phyloP scores from a whole-genome alignment of 2,888 invertebrate species.

The Melieria picta region DNA sequence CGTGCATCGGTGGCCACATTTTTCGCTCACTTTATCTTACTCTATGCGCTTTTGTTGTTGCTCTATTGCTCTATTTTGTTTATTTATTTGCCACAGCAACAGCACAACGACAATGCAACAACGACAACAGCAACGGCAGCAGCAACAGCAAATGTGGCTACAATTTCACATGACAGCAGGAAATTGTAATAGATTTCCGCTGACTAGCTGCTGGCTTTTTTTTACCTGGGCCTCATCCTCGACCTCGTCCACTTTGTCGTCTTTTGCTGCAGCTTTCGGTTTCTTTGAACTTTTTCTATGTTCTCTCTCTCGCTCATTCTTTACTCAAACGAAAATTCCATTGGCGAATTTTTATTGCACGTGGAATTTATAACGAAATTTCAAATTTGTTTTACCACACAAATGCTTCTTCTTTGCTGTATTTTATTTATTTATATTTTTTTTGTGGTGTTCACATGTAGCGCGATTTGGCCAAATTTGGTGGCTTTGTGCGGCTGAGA shows the following conservation, averaged over 20 bases:
- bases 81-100: too few relatives aligned
- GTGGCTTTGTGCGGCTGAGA: too few relatives aligned
- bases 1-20: not conserved
- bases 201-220: not conserved
- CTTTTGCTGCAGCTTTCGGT: not conserved
- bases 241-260: not conserved
- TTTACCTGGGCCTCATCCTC: not conserved
- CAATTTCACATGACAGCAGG: not conserved
- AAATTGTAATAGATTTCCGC: constrained; percentile 8
- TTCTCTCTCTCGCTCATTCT: too few relatives aligned
- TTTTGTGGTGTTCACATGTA: too few relatives aligned
- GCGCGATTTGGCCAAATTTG: too few relatives aligned
- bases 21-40: too few relatives aligned
- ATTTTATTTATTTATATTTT: too few relatives aligned
- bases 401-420: not conserved
- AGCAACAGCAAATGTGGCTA: not conserved
- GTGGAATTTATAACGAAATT: constrained; percentile 33
- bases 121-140: not conserved
- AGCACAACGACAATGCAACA: not conserved
- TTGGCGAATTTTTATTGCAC: constrained; percentile 28
- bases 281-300: too few relatives aligned
- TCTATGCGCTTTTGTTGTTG: too few relatives aligned
- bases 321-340: constrained; percentile 16
- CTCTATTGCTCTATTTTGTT: too few relatives aligned
- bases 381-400: constrained; percentile 20